These are phyloP conservation scores for Pogonognathellus flavescens DNA, from an alignment of 1,140 invertebrate species.

Conservation along the genomic window DNA sequence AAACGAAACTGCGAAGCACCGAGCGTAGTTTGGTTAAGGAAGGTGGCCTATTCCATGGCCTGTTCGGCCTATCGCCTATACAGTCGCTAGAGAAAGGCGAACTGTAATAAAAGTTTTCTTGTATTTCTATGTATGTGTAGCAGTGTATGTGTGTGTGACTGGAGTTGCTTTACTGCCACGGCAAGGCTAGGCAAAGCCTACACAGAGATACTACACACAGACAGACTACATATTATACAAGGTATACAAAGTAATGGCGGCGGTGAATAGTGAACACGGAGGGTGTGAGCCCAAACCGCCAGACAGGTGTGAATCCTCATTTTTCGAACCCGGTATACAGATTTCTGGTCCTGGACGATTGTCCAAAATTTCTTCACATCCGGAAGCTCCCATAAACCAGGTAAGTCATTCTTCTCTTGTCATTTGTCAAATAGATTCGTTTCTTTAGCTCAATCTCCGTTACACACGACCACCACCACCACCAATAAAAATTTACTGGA, in stretches of 20 bases:
- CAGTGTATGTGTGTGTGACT: no score
- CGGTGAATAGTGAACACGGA: constrained; percentile 51
- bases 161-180: no score
- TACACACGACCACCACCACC: background rate
- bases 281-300: constrained; percentile 56
- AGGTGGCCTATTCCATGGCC: background rate
- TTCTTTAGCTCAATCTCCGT: background rate
- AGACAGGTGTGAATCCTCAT: constrained; percentile 53
- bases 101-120: background rate
- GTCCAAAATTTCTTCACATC: constrained; percentile 37
- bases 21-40: background rate
- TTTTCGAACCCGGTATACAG: constrained; percentile 36
- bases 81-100: constrained; percentile 18
- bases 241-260: constrained; percentile 49
- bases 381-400: constrained; percentile 15
- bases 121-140: no score
- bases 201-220: constrained; percentile 27
- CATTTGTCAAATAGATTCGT: background rate
- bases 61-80: no score
- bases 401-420: constrained; percentile 24
- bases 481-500: background rate
- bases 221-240: background rate
- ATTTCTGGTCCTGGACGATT: constrained; percentile 11
- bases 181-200: constrained; percentile 13
- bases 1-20: background rate